phyloP scores from a whole-genome alignment of 2,113 vertebrate genomes.

The Tragelaphus strepsiceros region DNA sequence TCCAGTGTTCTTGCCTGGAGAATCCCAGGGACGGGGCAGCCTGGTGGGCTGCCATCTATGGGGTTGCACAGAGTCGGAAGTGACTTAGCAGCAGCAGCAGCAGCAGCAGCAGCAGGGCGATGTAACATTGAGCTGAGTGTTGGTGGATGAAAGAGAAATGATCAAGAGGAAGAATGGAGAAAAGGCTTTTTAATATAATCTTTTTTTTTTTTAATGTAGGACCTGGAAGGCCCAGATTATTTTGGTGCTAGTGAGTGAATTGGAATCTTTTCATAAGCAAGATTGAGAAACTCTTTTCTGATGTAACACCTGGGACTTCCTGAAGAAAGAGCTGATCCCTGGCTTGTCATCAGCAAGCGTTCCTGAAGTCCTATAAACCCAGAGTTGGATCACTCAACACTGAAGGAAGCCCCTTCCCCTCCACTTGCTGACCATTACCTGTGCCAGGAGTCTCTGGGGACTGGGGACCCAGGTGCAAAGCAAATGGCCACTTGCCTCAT shows the following conservation, averaged over 20 bases:
- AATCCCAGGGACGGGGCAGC: too few relatives aligned
- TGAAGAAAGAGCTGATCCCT: neutral
- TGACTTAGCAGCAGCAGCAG: too few relatives aligned
- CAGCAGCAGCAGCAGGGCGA: neutral
- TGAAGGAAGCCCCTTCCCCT: neutral
- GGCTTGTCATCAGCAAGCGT: neutral
- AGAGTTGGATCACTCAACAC: neutral
- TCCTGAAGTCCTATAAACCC: neutral
- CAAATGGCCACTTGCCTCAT: neutral
- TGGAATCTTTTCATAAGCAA: neutral
- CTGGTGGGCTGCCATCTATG: too few relatives aligned
- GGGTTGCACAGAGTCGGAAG: too few relatives aligned
- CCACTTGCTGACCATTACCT: neutral
- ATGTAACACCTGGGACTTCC: neutral
- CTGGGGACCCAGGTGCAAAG: neutral
- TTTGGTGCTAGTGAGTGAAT: neutral
- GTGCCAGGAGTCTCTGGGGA: neutral
- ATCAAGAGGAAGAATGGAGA: neutral
- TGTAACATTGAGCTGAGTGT: neutral
- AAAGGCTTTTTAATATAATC: neutral
- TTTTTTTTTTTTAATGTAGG: neutral
- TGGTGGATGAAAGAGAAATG: neutral
- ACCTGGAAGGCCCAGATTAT: neutral
- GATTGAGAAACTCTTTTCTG: neutral
- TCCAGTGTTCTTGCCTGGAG: too few relatives aligned